These are phyloP conservation scores for Rostratula benghalensis DNA, from an alignment of 2,113 vertebrate genomes.

Conservation along the genomic window DNA sequence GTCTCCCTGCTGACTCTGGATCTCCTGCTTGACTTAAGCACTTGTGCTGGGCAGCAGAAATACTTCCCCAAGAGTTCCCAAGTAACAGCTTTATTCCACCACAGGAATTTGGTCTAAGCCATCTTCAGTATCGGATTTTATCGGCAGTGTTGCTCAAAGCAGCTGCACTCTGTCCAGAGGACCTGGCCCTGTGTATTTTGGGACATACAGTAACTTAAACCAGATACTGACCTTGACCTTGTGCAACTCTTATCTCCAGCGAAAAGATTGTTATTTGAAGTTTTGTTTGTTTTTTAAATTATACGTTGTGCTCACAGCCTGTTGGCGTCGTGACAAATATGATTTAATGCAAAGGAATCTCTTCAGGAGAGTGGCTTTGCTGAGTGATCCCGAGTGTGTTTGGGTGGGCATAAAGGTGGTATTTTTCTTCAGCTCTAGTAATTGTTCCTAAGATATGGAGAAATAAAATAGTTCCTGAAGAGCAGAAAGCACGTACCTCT, in stretches of 20 bases:
- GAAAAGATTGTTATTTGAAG: not conserved
- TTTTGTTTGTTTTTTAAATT: constrained; percentile 57
- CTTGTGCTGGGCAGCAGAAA: not conserved
- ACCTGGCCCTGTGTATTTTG: constrained; percentile 51
- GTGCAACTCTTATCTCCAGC: constrained; percentile 29
- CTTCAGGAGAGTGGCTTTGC: not conserved
- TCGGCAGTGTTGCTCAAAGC: constrained; percentile 31
- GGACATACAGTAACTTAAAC: constrained; percentile 42
- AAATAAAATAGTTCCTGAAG: not conserved
- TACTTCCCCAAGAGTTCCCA: not conserved
- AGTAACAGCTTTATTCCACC: constrained; percentile 16
- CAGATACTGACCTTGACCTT: constrained; percentile 43
- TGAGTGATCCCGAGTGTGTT: not conserved
- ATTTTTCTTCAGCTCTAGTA: not conserved
- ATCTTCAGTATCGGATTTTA: constrained; percentile 54
- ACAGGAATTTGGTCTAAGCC: constrained; percentile 46
- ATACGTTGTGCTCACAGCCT: not conserved
- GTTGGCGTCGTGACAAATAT: not conserved
- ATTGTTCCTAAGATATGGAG: not conserved
- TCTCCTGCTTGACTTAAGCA: not conserved
- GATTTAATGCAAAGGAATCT: constrained; percentile 13
- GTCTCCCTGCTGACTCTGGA: not conserved
- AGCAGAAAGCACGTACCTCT: not conserved
- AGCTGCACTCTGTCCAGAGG: constrained; percentile 33
- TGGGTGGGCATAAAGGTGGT: not conserved